Base-by-base conservation (phyloP, 2,797 vertebrate genomes). In the Chromis chromis region DNA sequence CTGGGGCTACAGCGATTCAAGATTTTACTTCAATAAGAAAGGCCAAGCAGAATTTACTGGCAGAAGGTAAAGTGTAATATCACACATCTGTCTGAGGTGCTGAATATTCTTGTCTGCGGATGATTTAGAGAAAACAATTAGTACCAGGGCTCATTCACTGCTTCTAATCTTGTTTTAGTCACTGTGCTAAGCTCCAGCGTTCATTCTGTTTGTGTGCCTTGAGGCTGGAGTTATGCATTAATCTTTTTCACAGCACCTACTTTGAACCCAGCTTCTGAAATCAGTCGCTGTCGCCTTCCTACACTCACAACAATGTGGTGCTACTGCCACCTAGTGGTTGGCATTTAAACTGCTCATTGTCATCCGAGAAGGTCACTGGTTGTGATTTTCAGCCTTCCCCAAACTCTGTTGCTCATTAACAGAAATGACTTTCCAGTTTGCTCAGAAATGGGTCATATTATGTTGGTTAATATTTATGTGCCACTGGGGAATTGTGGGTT, bases 1-100 rank as follows among this genome's bases (percentile, higher is more conserved):
- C 78, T 99, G 98, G 98, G 98, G 98, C 73, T 99, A 99, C 91
- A 98, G 94, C 81, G 98, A 99, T 78, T 96, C 98, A 64, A 97
- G 90, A 91, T 99, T 99, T 74, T 76, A 97, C 74, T 96, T 96
- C 86, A 99, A 99, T 91, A 99, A 99, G 90, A 99, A 98, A 84
- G 97, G 98, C 58, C 97, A 99, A 93, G 93, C 95, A 77, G 98
- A 99, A 92, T 97, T 99, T 84, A 98, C 96, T 42, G 98, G 98
- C 50, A 98, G 95, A 95, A 97, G 98, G 98, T 97, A 95, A 79
- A 33, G 1, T 86, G 70, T 64, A 10, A 39, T 33, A 54, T 39
- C 17, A 55, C 22, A 21, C 40, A 25, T 17, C 4, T 0, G 9
- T 65, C 19, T 60, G 48, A 42, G 8, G 12, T 36, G 33, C 11